A percentile compares a stretch with the other conserved stretches of the same genome.
phyloP scores from a whole-genome alignment of 2,888 invertebrate genomes.

The Oithona nana region DNA sequence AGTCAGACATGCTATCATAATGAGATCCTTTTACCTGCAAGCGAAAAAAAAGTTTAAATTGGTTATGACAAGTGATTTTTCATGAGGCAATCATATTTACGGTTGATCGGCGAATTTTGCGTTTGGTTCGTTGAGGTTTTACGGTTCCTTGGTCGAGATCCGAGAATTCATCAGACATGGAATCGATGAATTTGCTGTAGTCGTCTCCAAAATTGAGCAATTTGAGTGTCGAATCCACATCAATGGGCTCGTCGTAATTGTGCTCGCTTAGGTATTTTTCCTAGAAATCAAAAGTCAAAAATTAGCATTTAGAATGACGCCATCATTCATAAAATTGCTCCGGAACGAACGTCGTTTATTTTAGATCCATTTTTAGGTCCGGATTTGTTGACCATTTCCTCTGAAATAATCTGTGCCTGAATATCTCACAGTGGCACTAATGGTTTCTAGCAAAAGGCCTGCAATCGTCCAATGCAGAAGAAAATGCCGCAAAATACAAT shows the following conservation, averaged over 20 bases:
- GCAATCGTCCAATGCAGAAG: too few species aligned
- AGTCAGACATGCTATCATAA: background rate
- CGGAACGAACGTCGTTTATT: too few species aligned
- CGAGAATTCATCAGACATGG: constrained; percentile 4
- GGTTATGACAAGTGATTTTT: too few species aligned
- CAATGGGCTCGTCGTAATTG: constrained; percentile 11
- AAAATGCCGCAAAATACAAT: too few species aligned
- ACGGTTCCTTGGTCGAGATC: background rate
- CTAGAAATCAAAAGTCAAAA: background rate
- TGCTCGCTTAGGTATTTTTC: constrained; percentile 15
- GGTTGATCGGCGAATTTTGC: background rate
- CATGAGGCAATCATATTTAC: background rate
- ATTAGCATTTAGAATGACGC: too few species aligned
- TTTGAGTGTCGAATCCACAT: background rate
- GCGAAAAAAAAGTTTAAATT: too few species aligned
- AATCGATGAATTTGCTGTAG: constrained; percentile 13
- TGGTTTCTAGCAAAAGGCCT: too few species aligned
- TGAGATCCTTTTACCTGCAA: background rate
- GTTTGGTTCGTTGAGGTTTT: background rate
- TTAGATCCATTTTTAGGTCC: too few species aligned
- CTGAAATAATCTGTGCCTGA: too few species aligned
- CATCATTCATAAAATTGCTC: too few species aligned
- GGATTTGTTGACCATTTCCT: too few species aligned
- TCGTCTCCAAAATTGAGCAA: constrained; percentile 15
- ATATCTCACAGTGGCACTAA: too few species aligned